These are phyloP conservation scores for Melinaea menophilus DNA, from an alignment of 2,888 invertebrate genomes.

Conservation along the genomic window DNA sequence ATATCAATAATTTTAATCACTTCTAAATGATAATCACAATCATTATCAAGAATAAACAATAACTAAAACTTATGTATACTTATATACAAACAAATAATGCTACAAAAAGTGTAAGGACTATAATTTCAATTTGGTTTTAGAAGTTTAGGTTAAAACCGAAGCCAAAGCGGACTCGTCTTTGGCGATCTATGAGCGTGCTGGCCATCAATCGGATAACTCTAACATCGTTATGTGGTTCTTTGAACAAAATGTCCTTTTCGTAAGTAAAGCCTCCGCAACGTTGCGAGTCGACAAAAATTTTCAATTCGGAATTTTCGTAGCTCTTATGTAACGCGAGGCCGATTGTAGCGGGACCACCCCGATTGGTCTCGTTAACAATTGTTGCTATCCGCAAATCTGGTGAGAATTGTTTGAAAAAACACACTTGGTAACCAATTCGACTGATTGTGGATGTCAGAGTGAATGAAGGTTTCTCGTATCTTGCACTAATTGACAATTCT, in stretches of 20 bases:
- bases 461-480: constrained; percentile 53
- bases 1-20: constrained; percentile 49
- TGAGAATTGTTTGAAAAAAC: constrained; percentile 60
- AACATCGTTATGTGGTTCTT: constrained; percentile 55
- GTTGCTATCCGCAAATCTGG: constrained; percentile 60
- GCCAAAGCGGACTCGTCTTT: constrained; percentile 61
- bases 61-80: constrained; percentile 77
- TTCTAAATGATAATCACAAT: constrained; percentile 51
- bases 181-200: constrained; percentile 63
- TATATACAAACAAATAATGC: constrained; percentile 71
- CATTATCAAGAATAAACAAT: constrained; percentile 58
- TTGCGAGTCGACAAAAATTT: constrained; percentile 67
- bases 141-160: constrained; percentile 68
- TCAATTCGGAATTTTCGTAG: constrained; percentile 58
- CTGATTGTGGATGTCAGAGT: constrained; percentile 59
- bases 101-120: constrained; percentile 49
- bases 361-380: constrained; percentile 53
- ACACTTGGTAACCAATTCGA: constrained; percentile 59
- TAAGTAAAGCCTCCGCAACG: constrained; percentile 67
- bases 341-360: constrained; percentile 48
- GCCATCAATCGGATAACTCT: constrained; percentile 57
- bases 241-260: constrained; percentile 61
- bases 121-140: constrained; percentile 37
- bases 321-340: constrained; percentile 62
- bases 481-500: constrained; percentile 58